These are phyloP conservation scores for Cavia aperea DNA, from an alignment of 2,113 vertebrate genomes.

Conservation along the genomic window DNA sequence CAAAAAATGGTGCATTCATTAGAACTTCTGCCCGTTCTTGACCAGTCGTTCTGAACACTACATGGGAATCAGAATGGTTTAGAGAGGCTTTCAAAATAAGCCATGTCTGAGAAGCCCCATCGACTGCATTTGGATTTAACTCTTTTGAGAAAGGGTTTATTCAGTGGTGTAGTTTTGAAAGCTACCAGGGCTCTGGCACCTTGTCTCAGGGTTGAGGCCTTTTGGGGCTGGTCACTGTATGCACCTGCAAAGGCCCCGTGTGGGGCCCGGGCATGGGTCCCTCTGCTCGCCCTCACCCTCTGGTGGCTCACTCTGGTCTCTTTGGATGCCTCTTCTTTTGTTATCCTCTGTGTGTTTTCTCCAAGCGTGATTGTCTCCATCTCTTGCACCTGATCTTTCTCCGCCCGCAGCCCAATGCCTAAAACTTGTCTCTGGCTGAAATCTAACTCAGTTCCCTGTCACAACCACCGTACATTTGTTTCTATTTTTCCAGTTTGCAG, in stretches of 20 bases:
- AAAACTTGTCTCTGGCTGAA: neutral
- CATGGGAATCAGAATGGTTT: neutral
- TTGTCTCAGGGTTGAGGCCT: rapidly evolving
- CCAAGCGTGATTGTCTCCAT: neutral
- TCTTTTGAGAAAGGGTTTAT: neutral
- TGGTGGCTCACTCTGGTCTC: neutral
- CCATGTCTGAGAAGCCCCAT: neutral
- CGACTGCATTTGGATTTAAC: neutral
- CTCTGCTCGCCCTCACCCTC: neutral
- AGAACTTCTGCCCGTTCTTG: neutral
- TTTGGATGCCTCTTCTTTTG: neutral
- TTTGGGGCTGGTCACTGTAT: rapidly evolving
- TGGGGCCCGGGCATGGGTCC: neutral
- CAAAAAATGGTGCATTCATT: neutral
- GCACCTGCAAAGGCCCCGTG: rapidly evolving
- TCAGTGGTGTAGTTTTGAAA: neutral
- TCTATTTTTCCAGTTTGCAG: neutral
- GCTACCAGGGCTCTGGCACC: neutral
- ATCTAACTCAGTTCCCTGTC: neutral
- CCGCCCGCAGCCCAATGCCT: neutral
- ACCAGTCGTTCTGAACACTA: neutral
- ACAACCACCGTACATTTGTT: neutral
- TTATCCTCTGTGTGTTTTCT: neutral
- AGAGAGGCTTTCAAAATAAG: neutral
- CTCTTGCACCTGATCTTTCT: neutral